phyloP scores from a whole-genome alignment of 2,888 invertebrate species.

The Aplocera efformata region DNA sequence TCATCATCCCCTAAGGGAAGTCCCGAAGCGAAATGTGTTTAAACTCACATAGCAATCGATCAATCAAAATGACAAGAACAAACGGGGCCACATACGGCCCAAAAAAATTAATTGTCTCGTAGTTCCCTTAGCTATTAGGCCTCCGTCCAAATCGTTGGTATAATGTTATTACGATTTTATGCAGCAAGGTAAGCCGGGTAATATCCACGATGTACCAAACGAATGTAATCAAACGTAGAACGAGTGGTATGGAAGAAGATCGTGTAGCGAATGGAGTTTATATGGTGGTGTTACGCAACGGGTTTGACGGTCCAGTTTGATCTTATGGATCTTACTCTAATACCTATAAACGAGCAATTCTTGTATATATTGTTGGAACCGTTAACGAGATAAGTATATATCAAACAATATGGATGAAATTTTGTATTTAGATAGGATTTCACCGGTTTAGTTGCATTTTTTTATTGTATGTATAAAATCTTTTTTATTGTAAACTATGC shows the following conservation, averaged over 20 bases:
- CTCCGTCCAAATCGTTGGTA: slow-evolving; percentile 25
- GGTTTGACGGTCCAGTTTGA: no score
- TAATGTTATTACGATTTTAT: slow-evolving; percentile 32
- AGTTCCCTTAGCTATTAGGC: slow-evolving; percentile 23
- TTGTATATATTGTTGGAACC: no score
- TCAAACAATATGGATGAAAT: no score
- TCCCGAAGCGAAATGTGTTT: not conserved
- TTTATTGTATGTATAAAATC: no score
- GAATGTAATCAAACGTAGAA: not conserved
- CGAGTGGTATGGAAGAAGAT: not conserved
- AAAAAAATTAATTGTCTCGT: slow-evolving; percentile 30
- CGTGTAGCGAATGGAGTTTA: no score
- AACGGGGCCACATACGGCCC: slow-evolving; percentile 13
- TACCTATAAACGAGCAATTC: no score
- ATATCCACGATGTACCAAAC: not conserved
- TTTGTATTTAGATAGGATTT: no score
- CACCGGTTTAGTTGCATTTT: no score
- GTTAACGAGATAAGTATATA: no score
- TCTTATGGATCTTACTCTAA: no score
- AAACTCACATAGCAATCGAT: slow-evolving; percentile 8
- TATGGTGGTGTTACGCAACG: no score
- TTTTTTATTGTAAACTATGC: no score
- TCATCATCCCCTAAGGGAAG: not conserved
- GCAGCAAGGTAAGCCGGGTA: slow-evolving; percentile 19
- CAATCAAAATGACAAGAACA: slow-evolving; percentile 21